Conservation (phyloP, 2,113 vertebrate genomes). For the Vidua chalybeata region DNA sequence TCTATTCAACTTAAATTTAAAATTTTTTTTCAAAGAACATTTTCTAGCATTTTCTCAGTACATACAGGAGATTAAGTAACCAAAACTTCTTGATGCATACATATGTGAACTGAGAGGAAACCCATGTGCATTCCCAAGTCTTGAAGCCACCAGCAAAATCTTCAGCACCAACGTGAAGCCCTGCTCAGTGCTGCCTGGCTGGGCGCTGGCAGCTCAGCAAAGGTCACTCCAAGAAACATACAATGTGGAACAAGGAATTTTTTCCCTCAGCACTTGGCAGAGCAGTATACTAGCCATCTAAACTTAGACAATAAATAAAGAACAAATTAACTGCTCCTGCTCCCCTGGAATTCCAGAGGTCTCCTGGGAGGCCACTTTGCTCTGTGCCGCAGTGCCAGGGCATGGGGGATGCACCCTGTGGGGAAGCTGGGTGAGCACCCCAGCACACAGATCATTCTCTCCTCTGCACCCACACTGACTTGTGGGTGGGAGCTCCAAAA, state of each 20-base stretch:
- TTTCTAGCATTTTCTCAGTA: background rate
- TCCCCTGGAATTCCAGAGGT: background rate
- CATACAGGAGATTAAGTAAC: background rate
- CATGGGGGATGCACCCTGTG: fast-evolving
- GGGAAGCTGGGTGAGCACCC: background rate
- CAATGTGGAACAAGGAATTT: background rate
- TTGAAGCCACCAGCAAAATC: background rate
- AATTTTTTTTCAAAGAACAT: background rate
- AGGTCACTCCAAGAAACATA: background rate
- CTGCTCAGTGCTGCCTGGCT: background rate
- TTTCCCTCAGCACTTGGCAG: background rate
- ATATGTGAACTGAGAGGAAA: background rate
- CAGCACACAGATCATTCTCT: background rate
- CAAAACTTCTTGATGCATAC: background rate
- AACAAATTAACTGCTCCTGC: background rate
- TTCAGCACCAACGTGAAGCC: background rate
- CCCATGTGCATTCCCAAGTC: background rate
- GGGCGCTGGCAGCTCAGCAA: background rate
- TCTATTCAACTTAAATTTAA: background rate
- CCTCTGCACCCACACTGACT: fast-evolving
- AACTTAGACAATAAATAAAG: background rate
- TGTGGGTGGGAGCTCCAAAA: background rate
- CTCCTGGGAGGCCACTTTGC: background rate
- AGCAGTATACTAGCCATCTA: background rate
- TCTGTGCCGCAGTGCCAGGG: fast-evolving